These are phyloP conservation scores for Corythornis madagascariensis DNA, from an alignment of 2,113 vertebrate species.

Conservation along the genomic window DNA sequence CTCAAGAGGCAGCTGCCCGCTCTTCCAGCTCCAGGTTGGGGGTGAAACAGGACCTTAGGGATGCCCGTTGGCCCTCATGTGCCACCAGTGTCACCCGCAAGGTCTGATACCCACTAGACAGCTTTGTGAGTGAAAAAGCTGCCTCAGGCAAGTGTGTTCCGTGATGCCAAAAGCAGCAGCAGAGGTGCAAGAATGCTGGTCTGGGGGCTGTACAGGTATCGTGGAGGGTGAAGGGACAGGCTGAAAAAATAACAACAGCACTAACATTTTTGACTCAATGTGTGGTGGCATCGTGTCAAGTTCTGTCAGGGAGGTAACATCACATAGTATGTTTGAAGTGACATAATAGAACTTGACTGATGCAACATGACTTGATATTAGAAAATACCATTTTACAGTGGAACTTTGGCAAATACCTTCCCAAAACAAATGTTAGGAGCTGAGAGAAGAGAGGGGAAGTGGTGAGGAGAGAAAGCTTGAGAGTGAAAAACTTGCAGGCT, in stretches of 20 bases:
- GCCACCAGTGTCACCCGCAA: background rate
- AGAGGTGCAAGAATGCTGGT: background rate
- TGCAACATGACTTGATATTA: background rate
- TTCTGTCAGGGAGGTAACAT: conserved; percentile 42
- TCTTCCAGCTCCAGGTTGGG: rapidly evolving
- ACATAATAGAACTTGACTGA: conserved; percentile 29
- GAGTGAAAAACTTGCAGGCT: background rate
- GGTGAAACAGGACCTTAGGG: background rate
- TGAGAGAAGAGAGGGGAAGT: background rate
- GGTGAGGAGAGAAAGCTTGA: background rate
- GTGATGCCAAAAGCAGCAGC: background rate
- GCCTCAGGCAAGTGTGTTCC: background rate
- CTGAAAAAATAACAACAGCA: conserved; percentile 13
- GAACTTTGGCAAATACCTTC: background rate
- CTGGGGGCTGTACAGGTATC: background rate
- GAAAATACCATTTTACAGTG: background rate
- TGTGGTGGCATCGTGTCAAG: background rate
- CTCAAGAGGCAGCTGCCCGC: background rate
- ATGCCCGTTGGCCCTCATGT: background rate
- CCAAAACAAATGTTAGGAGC: background rate
- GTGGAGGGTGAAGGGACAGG: background rate
- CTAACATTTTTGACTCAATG: conserved; percentile 16
- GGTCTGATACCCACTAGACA: rapidly evolving
- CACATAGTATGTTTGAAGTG: conserved; percentile 9
- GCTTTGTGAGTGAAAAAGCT: background rate